Evolutionary conservation across 2,113 vertebrate genomes (phyloP).

Genomic region (Oncorhynchus nerka): DNA sequence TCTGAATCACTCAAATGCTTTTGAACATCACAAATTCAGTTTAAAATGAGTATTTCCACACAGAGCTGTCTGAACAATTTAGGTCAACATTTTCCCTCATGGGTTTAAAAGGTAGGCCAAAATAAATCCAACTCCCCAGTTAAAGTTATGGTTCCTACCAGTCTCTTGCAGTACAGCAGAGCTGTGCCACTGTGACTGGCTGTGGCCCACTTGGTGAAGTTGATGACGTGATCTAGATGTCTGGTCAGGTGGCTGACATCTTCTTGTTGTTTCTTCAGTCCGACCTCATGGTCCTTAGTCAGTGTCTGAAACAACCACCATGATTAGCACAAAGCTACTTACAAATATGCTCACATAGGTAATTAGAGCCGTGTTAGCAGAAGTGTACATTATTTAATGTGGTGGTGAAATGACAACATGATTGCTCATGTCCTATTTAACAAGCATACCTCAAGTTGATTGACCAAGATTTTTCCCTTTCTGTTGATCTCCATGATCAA

Average conservation of each 20-base stretch:
- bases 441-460: slow-evolving; percentile 89
- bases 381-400: not conserved
- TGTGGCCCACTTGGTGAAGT: slow-evolving; percentile 95
- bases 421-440: not conserved
- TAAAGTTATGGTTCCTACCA: slow-evolving; percentile 71
- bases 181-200: slow-evolving; percentile 94
- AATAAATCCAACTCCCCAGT: too few relatives aligned
- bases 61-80: too few relatives aligned
- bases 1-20: too few relatives aligned
- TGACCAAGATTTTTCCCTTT: slow-evolving; percentile 93
- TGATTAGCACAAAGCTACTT: not conserved
- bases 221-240: slow-evolving; percentile 94
- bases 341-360: not conserved
- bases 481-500: slow-evolving; percentile 98
- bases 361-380: not conserved
- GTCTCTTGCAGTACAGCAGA: slow-evolving; percentile 89
- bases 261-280: slow-evolving; percentile 92
- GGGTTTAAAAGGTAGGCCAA: too few relatives aligned
- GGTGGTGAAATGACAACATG: not conserved
- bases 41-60: too few relatives aligned
- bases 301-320: slow-evolving; percentile 73
- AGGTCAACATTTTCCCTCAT: too few relatives aligned
- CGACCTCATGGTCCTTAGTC: slow-evolving; percentile 89
- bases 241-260: slow-evolving; percentile 87
- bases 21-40: too few relatives aligned